Conservation (phyloP, 2,797 vertebrate species). For the Pangasius sanitwongsei region DNA sequence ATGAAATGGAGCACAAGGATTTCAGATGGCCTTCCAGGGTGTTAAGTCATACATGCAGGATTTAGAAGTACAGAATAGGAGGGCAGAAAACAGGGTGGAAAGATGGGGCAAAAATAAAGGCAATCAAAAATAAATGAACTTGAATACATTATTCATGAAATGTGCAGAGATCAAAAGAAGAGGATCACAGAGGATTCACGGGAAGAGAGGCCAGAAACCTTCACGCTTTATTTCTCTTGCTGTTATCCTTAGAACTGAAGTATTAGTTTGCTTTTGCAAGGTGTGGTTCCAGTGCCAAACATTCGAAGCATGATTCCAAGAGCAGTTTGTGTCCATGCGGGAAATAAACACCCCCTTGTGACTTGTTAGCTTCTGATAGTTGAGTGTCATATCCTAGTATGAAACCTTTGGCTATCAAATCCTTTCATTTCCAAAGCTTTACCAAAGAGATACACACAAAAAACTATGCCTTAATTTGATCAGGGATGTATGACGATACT, state of each 20-base stretch:
- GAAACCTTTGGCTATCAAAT: conserved; percentile 13
- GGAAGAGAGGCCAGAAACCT: conserved; percentile 19
- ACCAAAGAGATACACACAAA: not conserved
- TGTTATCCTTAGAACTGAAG: conserved; percentile 34
- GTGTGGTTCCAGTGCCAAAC: conserved; percentile 22
- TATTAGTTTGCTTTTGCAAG: conserved; percentile 31
- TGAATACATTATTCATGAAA: conserved; percentile 40
- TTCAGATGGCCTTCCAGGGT: conserved; percentile 7
- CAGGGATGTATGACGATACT: not conserved
- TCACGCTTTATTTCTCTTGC: not conserved
- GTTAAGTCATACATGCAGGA: conserved; percentile 5
- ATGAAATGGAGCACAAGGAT: not conserved
- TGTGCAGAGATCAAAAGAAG: conserved; percentile 43
- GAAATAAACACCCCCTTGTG: conserved; percentile 41
- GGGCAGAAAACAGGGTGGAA: not conserved
- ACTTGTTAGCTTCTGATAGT: conserved; percentile 17
- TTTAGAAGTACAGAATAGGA: not conserved
- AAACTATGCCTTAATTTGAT: not conserved
- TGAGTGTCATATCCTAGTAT: not conserved
- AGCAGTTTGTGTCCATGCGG: conserved; percentile 33
- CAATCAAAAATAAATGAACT: conserved; percentile 52
- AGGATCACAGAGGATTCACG: conserved; percentile 30
- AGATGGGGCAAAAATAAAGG: conserved; percentile 2
- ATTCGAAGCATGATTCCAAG: conserved; percentile 25
- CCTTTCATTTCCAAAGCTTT: not conserved